These are phyloP conservation scores for Xenopus tropicalis DNA, from an alignment of 2,113 vertebrate genomes.

Conservation along the genomic window UCB_Xtro_10.0 CM004448.2:57663501-57664000, in stretches of 20 bases:
- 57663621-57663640: conserved; percentile 81
- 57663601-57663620: conserved; percentile 86
- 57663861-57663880: conserved; percentile 57
- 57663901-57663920: too few species aligned
- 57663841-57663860: conserved; percentile 68
- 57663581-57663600: conserved; percentile 78
- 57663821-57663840: conserved; percentile 67
- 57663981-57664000: too few species aligned
- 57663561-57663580: conserved; percentile 79
- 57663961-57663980: too few species aligned
- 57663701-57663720: conserved; percentile 92
- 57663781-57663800: conserved; percentile 60
- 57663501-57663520: conserved; percentile 62
- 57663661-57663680: conserved; percentile 86
- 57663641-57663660: conserved; percentile 88
- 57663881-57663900: conserved; percentile 60
- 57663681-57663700: conserved; percentile 88
- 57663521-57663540: conserved; percentile 65
- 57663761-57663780: conserved; percentile 71
- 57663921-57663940: too few species aligned
- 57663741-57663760: conserved; percentile 71
- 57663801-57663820: conserved; percentile 68
- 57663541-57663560: conserved; percentile 60
- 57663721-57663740: conserved; percentile 77
- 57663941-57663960: too few species aligned